phyloP scores from a whole-genome alignment of 2,888 invertebrate species.

The Heteromyza rotundicornis region DNA sequence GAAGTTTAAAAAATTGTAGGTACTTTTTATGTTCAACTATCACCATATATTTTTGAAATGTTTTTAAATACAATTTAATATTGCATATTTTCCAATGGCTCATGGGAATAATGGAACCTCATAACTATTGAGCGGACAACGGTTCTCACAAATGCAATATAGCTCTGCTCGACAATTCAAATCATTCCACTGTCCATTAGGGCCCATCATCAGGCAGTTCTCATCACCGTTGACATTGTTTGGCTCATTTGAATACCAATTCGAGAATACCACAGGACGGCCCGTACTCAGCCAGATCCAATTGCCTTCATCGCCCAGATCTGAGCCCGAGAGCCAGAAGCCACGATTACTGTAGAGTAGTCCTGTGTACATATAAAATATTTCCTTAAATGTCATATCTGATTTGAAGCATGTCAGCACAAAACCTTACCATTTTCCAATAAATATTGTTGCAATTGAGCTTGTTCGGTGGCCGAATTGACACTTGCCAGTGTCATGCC shows the following conservation, averaged over 20 bases:
- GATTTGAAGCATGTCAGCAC: not conserved
- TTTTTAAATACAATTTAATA: too few species aligned
- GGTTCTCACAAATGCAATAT: slow-evolving; percentile 36
- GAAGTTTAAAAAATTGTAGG: too few species aligned
- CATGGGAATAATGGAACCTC: slow-evolving; percentile 9
- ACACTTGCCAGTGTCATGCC: slow-evolving; percentile 33
- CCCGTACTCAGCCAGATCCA: slow-evolving; percentile 39
- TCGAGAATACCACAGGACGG: slow-evolving; percentile 24
- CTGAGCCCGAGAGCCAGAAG: slow-evolving; percentile 38
- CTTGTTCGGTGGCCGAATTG: slow-evolving; percentile 21
- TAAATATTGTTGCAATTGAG: slow-evolving; percentile 20
- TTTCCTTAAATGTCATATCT: not conserved
- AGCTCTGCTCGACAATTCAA: slow-evolving; percentile 14
- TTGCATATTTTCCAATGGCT: too few species aligned
- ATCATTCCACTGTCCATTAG: slow-evolving; percentile 30
- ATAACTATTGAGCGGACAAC: slow-evolving; percentile 21
- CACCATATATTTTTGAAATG: too few species aligned
- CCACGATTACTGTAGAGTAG: too few species aligned
- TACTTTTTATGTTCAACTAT: too few species aligned
- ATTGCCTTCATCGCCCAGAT: slow-evolving; percentile 11
- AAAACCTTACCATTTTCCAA: slow-evolving; percentile 20
- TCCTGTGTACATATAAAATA: too few species aligned
- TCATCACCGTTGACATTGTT: not conserved
- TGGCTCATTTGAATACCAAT: slow-evolving; percentile 21
- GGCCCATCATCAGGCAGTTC: slow-evolving; percentile 29